Evolutionary conservation across 1,140 invertebrate genomes (phyloP), one percentile per base, ranked within the genome.

Genomic region (Drosophila mayri): DNA sequence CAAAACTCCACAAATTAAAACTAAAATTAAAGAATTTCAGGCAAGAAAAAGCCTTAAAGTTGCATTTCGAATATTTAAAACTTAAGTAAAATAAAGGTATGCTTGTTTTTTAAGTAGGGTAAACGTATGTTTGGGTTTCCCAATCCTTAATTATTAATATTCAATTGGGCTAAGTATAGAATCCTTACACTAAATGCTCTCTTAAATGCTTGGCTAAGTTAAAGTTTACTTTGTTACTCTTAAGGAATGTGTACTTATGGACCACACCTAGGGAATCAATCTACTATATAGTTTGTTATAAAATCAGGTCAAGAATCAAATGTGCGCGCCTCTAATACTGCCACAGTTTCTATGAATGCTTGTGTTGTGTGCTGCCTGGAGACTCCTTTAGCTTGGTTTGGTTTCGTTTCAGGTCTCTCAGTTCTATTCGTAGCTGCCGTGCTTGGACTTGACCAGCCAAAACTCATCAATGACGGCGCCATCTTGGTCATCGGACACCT

Each of bases 401-500:
- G 32, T 40, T 30, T 41, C 28, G 7, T 20, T 30, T 12, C 97
- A n/a, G 95, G 57, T 81, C 40, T 46, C 79, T 80, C 16, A 94
- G 68, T 90, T 46, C 22, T 3, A 6, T 25, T 20, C 40, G 67
- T 92, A 92, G 40, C 71, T 76, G 61, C 92, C 93, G 71, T 96
- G 94, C 41, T 93, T 83, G 55, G 97, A 94, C 93, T 97, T 97
- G 1, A 97, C 94, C 9, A 98, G 90, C 95, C 96, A 96, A 72
- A 97, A 94, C 0, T 93, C 93, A 92, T 98, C 97, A 49, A 98
- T 95, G 10, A 97, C 94, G 73, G 94, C 94, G 5, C 96, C 97
- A 71, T 94, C 85, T 90, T 96, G 95, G 83, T 97, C 96, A 83
- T 96, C 97, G 4, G 98, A 98, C 20, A 99, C 95, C 94, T 99